These are phyloP conservation scores for Streblospio benedicti DNA, from an alignment of 1,140 invertebrate species.

Conservation along the genomic window DNA sequence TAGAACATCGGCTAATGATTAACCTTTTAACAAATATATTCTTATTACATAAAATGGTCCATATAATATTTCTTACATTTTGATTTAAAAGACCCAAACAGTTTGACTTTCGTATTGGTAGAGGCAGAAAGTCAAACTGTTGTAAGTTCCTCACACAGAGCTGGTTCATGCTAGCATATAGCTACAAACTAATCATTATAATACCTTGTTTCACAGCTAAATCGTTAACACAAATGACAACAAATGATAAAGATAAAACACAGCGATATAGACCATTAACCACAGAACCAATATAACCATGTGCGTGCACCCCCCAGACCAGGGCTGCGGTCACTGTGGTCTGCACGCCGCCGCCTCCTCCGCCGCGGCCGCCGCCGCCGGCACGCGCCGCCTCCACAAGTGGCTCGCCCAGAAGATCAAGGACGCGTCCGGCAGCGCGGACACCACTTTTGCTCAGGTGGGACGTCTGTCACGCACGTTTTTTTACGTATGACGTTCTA, in stretches of 20 bases:
- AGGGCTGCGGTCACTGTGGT: constrained; percentile 3
- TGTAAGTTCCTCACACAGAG: background rate
- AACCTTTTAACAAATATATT: no score
- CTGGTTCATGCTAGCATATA: background rate
- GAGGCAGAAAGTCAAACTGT: no score
- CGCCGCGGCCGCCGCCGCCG: constrained; percentile 32
- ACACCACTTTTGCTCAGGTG: constrained; percentile 40
- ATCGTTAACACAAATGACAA: background rate
- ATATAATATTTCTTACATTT: no score
- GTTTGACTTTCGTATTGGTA: no score
- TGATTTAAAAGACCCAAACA: no score
- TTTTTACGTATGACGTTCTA: no score
- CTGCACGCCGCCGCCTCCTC: constrained; percentile 34
- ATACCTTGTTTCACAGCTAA: background rate
- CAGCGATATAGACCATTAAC: background rate
- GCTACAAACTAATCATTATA: background rate
- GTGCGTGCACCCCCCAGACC: background rate
- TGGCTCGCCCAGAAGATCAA: constrained; percentile 35
- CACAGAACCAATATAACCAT: background rate
- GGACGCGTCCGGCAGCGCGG: constrained; percentile 30
- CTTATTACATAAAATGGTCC: no score
- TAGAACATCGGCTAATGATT: no score
- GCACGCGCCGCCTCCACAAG: constrained; percentile 32
- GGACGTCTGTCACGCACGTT: no score
- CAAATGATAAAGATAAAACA: background rate